Percentiles rank a stretch among this genome's conserved stretches.
Conservation (phyloP, 1,140 invertebrate genomes). For the Lepidurus arcticus region DNA sequence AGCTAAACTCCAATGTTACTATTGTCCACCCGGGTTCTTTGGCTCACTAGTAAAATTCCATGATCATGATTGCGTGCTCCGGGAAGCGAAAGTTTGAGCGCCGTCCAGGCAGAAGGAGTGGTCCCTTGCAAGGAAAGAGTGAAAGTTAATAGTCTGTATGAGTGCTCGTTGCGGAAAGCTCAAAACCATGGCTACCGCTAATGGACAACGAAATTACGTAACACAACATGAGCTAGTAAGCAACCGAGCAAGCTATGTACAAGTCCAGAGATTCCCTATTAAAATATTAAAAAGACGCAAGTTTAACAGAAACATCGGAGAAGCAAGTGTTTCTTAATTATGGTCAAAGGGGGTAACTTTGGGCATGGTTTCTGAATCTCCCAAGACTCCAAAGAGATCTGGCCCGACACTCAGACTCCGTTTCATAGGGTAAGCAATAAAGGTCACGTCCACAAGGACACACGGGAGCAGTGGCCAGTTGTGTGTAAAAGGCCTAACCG, state of each 20-base stretch:
- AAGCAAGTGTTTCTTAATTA: background rate
- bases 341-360: background rate
- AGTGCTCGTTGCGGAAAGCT: background rate
- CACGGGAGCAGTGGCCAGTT: background rate
- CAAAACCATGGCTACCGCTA: background rate
- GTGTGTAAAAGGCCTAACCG: background rate
- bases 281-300: background rate
- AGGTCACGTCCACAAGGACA: slow-evolving; percentile 6
- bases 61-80: background rate
- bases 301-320: background rate
- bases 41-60: too few species aligned
- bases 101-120: background rate
- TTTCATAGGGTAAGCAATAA: background rate
- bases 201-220: too few species aligned
- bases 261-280: background rate
- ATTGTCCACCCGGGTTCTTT: too few species aligned
- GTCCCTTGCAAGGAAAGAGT: background rate
- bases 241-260: background rate
- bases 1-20: too few species aligned
- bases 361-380: background rate
- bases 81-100: background rate
- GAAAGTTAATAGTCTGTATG: slow-evolving; percentile 3
- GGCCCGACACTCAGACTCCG: background rate
- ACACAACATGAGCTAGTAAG: background rate
- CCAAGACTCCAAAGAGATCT: background rate